A percentile compares a stretch with the other conserved stretches of the same genome.
phyloP scores from a whole-genome alignment of 1,140 invertebrate species.

The Akabosia matsudoensis region DNA sequence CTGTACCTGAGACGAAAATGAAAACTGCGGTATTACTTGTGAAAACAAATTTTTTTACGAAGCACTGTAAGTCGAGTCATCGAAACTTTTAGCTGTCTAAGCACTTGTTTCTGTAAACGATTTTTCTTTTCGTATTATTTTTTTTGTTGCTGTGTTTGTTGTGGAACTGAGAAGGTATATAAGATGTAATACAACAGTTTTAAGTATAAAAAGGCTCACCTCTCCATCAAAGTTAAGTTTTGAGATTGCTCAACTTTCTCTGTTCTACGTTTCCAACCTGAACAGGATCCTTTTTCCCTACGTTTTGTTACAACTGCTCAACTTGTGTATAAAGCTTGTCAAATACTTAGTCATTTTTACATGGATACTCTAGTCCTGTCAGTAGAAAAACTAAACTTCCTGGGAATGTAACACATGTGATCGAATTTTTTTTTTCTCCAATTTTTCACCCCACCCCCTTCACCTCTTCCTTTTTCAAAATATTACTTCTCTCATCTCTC shows the following conservation, averaged over 20 bases:
- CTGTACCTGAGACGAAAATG: no score
- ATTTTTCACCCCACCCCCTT: constrained; percentile 14
- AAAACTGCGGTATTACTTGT: no score
- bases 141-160: no score
- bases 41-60: no score
- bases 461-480: neutral
- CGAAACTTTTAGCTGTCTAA: no score
- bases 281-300: neutral
- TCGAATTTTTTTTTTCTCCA: constrained; percentile 26
- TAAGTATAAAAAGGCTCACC: neutral
- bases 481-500: neutral
- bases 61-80: no score
- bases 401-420: constrained; percentile 38
- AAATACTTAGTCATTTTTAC: constrained; percentile 38
- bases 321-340: constrained; percentile 25
- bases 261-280: neutral
- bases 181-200: neutral
- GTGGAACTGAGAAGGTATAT: no score
- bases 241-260: neutral
- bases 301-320: neutral
- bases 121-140: no score
- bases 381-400: constrained; percentile 26
- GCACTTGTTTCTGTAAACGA: no score
- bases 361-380: constrained; percentile 18
- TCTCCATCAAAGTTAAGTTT: neutral